Percentiles rank a stretch among this genome's conserved stretches.
Evolutionary conservation across 2,113 vertebrate species (phyloP).

Genomic region (Xerus inauris): DNA sequence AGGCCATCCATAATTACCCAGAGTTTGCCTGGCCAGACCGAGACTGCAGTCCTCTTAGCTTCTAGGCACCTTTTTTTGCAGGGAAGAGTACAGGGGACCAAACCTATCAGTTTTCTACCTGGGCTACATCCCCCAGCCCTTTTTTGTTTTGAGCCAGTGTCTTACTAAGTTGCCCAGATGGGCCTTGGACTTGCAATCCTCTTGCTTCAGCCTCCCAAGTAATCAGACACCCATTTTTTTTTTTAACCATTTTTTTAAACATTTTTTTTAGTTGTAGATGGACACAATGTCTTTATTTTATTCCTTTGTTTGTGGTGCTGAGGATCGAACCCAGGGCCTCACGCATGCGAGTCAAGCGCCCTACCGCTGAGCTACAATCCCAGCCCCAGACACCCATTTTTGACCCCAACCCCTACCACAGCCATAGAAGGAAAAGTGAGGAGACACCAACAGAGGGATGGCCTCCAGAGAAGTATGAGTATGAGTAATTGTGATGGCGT

Average conservation of each 20-base stretch:
- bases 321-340: no score
- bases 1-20: background rate
- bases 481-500: background rate
- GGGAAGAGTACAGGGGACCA: background rate
- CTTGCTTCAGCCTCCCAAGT: background rate
- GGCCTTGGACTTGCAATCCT: background rate
- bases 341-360: no score
- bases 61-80: background rate
- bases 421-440: background rate
- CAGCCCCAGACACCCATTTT: no score
- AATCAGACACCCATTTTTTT: background rate
- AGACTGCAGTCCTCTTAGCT: background rate
- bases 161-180: background rate
- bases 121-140: background rate
- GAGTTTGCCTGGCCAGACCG: background rate
- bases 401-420: background rate
- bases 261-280: no score
- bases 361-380: no score
- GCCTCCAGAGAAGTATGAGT: background rate
- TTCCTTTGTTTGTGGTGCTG: no score
- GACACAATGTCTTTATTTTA: no score
- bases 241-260: no score
- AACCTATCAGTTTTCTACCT: background rate
- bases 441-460: background rate
- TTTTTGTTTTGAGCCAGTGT: background rate